Conservation (phyloP, 2,888 invertebrate genomes). For the Panzeria rudis region DNA sequence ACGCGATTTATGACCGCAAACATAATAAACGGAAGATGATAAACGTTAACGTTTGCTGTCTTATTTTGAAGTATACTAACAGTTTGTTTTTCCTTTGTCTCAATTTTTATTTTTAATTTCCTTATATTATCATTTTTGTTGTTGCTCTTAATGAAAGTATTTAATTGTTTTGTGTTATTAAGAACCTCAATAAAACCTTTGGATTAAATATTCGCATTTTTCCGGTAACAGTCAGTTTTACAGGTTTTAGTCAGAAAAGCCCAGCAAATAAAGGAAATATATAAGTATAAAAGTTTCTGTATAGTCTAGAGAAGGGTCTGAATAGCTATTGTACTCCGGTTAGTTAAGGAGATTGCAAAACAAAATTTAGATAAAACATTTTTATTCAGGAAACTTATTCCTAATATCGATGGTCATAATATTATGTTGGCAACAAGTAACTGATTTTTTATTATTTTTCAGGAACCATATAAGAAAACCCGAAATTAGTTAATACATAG, state of each 20-base stretch:
- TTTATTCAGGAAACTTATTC: too few species aligned
- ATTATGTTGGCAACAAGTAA: too few species aligned
- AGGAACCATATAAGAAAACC: too few species aligned
- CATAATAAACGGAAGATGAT: neutral
- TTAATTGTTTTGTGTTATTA: constrained; percentile 7
- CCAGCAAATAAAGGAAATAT: neutral
- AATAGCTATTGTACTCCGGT: too few species aligned
- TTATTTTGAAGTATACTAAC: constrained; percentile 4
- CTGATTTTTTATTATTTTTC: too few species aligned
- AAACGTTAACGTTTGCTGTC: neutral
- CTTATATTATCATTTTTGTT: constrained; percentile 7
- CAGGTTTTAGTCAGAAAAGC: neutral
- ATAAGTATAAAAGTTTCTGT: neutral
- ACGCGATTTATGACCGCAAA: neutral
- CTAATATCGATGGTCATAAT: too few species aligned
- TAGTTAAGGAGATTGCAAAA: too few species aligned
- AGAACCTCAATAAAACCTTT: neutral
- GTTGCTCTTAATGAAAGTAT: constrained; percentile 31
- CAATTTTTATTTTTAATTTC: neutral
- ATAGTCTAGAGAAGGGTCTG: too few species aligned
- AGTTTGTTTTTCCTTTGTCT: neutral
- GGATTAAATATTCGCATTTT: constrained; percentile 21
- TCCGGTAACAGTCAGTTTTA: constrained; percentile 25
- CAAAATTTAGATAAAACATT: too few species aligned
- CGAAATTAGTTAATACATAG: too few species aligned